Evolutionary conservation across 2,113 vertebrate genomes (phyloP).

Genomic region (Caretta caretta): DNA sequence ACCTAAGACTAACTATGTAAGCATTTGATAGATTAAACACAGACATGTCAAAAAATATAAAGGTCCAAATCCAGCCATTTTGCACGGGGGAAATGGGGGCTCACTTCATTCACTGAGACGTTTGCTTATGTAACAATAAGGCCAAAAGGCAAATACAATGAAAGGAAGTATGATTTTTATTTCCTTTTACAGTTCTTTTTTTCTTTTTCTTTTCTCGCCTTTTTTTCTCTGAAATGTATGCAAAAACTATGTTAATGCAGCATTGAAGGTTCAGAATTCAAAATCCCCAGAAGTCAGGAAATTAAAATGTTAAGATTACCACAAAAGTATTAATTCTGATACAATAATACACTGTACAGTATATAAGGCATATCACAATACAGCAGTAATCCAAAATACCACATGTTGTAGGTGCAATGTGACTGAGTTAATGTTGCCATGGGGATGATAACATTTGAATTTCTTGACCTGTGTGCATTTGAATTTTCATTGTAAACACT

Average conservation of each 20-base stretch:
- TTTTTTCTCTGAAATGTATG: background rate
- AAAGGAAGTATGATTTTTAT: background rate
- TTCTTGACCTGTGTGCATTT: background rate
- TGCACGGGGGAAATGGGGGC: background rate
- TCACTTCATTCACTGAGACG: background rate
- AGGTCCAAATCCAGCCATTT: background rate
- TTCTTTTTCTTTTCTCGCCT: background rate
- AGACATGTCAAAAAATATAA: background rate
- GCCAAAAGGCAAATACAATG: background rate
- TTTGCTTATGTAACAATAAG: background rate
- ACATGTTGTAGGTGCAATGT: accelerated
- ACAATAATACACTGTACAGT: background rate
- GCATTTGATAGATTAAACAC: background rate
- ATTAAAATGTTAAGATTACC: background rate
- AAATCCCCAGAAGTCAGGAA: background rate
- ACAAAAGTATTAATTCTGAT: background rate
- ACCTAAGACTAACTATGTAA: background rate
- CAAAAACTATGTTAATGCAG: background rate
- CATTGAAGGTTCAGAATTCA: background rate
- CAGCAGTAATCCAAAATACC: background rate
- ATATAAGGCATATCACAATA: background rate
- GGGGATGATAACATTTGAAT: background rate
- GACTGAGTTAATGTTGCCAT: background rate
- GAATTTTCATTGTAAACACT: background rate
- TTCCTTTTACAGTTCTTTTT: background rate